These are phyloP conservation scores for Tholera decimalis DNA, from an alignment of 2,888 invertebrate species.

Conservation along the genomic window DNA sequence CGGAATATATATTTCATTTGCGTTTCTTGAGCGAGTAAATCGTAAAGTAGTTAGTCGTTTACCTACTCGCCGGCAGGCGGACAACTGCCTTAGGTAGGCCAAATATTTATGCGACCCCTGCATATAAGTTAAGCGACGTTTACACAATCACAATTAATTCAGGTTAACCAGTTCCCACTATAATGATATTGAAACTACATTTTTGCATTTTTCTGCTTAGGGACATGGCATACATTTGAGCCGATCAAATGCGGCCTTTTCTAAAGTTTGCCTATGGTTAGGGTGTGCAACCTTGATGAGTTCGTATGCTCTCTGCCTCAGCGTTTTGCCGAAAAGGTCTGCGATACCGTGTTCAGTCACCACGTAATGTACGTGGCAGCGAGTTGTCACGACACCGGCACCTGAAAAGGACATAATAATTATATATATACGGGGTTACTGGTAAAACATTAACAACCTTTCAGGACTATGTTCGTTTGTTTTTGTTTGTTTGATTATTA, in stretches of 20 bases:
- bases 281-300: slow-evolving; percentile 98
- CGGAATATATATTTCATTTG: too few species aligned
- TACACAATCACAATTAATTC: slow-evolving; percentile 7
- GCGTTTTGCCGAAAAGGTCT: slow-evolving; percentile 96
- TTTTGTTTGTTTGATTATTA: too few species aligned
- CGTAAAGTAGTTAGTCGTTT: too few species aligned
- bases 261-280: slow-evolving; percentile 95
- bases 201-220: slow-evolving; percentile 70
- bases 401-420: slow-evolving; percentile 87
- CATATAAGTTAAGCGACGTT: too few species aligned
- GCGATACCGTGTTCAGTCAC: slow-evolving; percentile 98
- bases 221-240: slow-evolving; percentile 94
- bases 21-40: too few species aligned
- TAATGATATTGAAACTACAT: neutral
- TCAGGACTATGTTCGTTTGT: too few species aligned
- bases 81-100: too few species aligned
- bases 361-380: slow-evolving; percentile 98
- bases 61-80: neutral
- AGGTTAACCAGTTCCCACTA: neutral
- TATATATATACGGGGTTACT: too few species aligned
- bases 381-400: slow-evolving; percentile 98
- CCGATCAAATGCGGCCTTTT: slow-evolving; percentile 97
- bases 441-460: too few species aligned
- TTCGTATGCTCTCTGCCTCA: slow-evolving; percentile 97
- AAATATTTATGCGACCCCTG: too few species aligned